Base-by-base conservation (phyloP, 2,113 vertebrate genomes). In the Psittacus erithacus region DNA sequence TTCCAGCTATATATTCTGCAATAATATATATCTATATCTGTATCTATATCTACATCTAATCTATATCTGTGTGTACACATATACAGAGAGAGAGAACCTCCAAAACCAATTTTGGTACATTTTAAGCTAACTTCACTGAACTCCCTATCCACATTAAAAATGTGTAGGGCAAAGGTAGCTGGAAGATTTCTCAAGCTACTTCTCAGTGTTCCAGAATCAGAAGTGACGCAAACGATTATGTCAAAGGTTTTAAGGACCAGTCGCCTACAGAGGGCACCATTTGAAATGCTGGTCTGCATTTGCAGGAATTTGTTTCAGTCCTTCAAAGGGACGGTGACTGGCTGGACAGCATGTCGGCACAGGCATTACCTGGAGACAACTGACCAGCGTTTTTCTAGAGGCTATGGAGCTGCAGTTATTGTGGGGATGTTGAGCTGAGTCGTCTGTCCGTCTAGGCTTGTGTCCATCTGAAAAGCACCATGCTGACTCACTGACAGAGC, bases 31-130 rank as follows among this genome's bases (percentile, higher is more conserved):
- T 38, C 38, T 49, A 24, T 43, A 43, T 43, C 43, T 43, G 6
- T 43, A 38, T 38, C 38, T 38, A 10, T 10, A 38, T 38, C 38
- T 38, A 38, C 38, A 38, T 38, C 38, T 38, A 38, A 38, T 38
- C 38, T 38, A 5, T 85, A 11, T 71, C 35, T 75, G 23, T 92
- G 44, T 79, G 20, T 31, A n/a, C 8, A 47, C 52, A 88, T 49
- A 79, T 38, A 82, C 3, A 95, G 6, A 90, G 17, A 93, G 50
- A 74, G 14, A 90, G 41, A 87, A 90, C 70, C 73, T 90, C 88
- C 65, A 90, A 95, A 96, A 93, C n/a, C 73, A 92, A 77, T 86
- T 84, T 53, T 31, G 43, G 38, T 88, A 65, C 64, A 89, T 95
- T 87, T 92, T 70, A 95, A 69, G 67, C 60, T 47, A 94, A 41